Percentiles rank a stretch among this genome's conserved stretches.
Evolutionary conservation across 2,888 invertebrate species (phyloP).

Genomic region (Agapostemon virescens): DNA sequence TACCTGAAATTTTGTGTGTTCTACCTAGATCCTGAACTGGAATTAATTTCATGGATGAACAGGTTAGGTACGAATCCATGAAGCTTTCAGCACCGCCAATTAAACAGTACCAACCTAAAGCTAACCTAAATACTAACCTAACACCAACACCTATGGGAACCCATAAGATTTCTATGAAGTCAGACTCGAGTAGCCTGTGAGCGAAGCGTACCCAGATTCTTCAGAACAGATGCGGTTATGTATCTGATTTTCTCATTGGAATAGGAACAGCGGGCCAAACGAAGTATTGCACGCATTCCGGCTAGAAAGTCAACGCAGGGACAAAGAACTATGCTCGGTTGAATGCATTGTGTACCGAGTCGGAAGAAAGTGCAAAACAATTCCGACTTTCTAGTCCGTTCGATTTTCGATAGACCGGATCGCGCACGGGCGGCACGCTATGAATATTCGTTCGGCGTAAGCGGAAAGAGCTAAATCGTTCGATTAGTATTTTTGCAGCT

Average conservation of each 20-base stretch:
- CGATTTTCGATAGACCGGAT: conserved; percentile 48
- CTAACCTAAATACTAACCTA: too few relatives aligned
- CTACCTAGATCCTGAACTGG: too few relatives aligned
- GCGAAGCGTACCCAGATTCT: background rate
- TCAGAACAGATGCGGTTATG: background rate
- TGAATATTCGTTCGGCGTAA: conserved; percentile 34
- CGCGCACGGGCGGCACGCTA: conserved; percentile 3
- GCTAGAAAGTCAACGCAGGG: conserved; percentile 18
- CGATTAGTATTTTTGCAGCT: background rate
- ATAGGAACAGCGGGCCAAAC: conserved; percentile 5
- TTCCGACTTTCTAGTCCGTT: conserved; percentile 53
- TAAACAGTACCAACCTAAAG: background rate
- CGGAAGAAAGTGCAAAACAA: conserved; percentile 48
- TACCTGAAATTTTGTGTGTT: too few relatives aligned
- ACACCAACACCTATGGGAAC: background rate
- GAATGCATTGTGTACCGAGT: conserved; percentile 28
- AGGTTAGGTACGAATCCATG: too few relatives aligned
- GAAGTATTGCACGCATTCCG: background rate
- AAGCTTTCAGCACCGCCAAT: too few relatives aligned
- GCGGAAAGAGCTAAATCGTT: conserved; percentile 4
- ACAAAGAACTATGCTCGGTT: conserved; percentile 12
- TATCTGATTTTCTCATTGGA: conserved; percentile 4
- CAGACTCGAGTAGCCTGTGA: background rate
- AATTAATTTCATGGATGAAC: too few relatives aligned
- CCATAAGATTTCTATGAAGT: background rate